Percentiles rank a stretch among this genome's conserved stretches.
Conservation (phyloP, 2,113 vertebrate genomes). For the Brachypteracias leptosomus region DNA sequence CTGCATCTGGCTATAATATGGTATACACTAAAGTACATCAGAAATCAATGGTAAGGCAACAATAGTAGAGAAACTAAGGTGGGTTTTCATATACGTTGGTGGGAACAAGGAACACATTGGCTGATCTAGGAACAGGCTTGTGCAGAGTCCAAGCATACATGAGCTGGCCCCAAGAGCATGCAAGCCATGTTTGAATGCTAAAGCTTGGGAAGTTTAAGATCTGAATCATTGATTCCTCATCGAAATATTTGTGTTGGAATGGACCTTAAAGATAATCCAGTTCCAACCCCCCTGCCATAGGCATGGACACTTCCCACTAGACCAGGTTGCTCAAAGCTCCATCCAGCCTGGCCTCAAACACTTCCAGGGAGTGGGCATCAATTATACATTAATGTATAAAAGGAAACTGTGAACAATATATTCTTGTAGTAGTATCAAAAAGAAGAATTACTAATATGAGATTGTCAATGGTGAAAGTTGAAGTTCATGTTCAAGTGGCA, state of each 20-base stretch:
- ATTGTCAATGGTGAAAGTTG: fast-evolving
- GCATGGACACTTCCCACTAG: not conserved
- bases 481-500: not conserved
- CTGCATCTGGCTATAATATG: not conserved
- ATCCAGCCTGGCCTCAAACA: not conserved
- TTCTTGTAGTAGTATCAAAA: not conserved
- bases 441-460: not conserved
- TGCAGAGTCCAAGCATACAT: fast-evolving
- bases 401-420: not conserved
- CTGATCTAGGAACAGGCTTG: fast-evolving
- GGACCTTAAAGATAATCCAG: too few species aligned
- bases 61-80: not conserved
- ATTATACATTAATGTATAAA: not conserved
- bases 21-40: not conserved
- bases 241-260: not conserved
- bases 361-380: not conserved
- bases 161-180: not conserved
- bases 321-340: not conserved
- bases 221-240: not conserved
- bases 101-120: not conserved
- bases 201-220: not conserved
- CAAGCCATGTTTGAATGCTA: not conserved
- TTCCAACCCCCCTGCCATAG: not conserved
- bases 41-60: fast-evolving
- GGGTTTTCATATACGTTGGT: fast-evolving